Conservation (phyloP, 2,888 invertebrate species). For the Eudemis profundana region DNA sequence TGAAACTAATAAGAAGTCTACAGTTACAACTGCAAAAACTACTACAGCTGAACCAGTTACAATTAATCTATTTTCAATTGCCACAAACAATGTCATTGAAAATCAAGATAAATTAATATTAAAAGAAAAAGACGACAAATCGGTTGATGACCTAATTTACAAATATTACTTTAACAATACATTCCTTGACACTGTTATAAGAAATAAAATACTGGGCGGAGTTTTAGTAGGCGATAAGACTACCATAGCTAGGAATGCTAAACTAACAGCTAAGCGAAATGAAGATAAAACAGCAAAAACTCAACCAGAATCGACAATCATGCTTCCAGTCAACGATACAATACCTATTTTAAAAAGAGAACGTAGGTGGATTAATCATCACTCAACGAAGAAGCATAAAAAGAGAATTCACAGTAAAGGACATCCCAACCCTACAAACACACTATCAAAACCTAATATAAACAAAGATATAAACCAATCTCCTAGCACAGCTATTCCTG, state of each 20-base stretch:
- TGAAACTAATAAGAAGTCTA: constrained; percentile 39
- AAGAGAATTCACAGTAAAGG: constrained; percentile 51
- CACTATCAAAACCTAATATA: no score
- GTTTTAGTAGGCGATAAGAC: constrained; percentile 54
- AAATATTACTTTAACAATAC: constrained; percentile 81
- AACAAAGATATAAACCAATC: constrained; percentile 44
- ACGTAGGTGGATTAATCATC: constrained; percentile 70
- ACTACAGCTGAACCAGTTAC: constrained; percentile 65
- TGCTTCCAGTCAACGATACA: constrained; percentile 59
- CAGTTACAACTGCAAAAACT: constrained; percentile 50
- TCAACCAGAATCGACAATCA: constrained; percentile 59
- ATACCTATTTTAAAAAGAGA: constrained; percentile 53
- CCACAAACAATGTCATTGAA: constrained; percentile 56
- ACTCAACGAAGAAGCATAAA: constrained; percentile 53
- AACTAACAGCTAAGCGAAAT: constrained; percentile 61
- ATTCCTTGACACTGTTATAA: constrained; percentile 74
- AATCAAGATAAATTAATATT: constrained; percentile 72
- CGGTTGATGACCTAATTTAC: constrained; percentile 76
- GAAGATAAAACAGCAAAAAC: constrained; percentile 42
- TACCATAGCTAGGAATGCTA: constrained; percentile 52
- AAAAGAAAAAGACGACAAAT: constrained; percentile 71
- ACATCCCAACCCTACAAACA: constrained; percentile 1
- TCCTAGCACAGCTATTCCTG: constrained; percentile 17
- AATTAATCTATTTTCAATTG: constrained; percentile 73
- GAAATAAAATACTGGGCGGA: constrained; percentile 63